Conservation (phyloP, 2,888 invertebrate genomes). For the Lamellibrachia columna region DNA sequence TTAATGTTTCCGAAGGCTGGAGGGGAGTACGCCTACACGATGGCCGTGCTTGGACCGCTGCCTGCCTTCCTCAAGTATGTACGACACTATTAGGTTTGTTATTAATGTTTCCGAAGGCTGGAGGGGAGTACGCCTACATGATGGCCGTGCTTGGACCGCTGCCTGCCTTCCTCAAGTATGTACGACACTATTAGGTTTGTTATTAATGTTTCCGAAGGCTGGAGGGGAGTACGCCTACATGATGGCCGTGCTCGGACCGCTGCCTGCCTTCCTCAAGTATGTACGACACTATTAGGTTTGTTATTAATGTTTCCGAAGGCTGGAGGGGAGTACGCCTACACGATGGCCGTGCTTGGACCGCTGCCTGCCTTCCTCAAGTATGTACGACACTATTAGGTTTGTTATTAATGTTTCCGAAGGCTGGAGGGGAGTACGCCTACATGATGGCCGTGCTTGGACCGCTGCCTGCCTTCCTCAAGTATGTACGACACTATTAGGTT, state of each 20-base stretch:
- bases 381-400: too few species aligned
- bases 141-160: conserved; percentile 59
- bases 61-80: conserved; percentile 52
- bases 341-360: conserved; percentile 58
- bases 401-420: conserved; percentile 74
- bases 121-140: conserved; percentile 68
- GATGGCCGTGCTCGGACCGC: conserved; percentile 57
- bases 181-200: too few species aligned
- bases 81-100: too few species aligned
- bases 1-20: conserved; percentile 65
- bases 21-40: conserved; percentile 68
- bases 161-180: conserved; percentile 52
- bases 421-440: conserved; percentile 68
- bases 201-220: conserved; percentile 63
- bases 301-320: conserved; percentile 75
- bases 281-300: too few species aligned
- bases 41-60: conserved; percentile 58
- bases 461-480: conserved; percentile 56
- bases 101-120: conserved; percentile 75
- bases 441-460: conserved; percentile 59
- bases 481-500: too few species aligned
- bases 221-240: conserved; percentile 69
- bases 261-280: conserved; percentile 55
- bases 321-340: conserved; percentile 68
- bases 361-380: conserved; percentile 56